A percentile compares a stretch with the other conserved stretches of the same genome.
phyloP scores from a whole-genome alignment of 2,888 invertebrate species.

The Nasonovia ribisnigri region DNA sequence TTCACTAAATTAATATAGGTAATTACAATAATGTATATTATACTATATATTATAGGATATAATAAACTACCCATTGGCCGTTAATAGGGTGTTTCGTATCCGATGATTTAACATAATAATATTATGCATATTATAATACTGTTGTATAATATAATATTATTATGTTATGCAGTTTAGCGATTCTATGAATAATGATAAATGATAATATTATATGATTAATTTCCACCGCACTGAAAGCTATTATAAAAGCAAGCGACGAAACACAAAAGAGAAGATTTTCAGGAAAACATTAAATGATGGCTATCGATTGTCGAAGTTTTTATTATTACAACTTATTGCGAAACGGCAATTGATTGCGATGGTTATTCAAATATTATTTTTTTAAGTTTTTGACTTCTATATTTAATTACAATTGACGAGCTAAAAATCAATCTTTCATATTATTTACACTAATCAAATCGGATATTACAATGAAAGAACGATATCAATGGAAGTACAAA shows the following conservation, averaged over 20 bases:
- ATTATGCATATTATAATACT: background rate
- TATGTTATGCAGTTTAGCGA: background rate
- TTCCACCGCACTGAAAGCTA: background rate
- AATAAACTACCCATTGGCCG: background rate
- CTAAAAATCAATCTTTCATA: background rate
- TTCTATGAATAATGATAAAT: background rate
- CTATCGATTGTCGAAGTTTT: background rate
- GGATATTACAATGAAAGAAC: background rate
- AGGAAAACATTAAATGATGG: background rate
- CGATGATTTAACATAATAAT: background rate
- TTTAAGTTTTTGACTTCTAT: background rate
- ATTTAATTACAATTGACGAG: conserved; percentile 11
- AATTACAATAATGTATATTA: background rate
- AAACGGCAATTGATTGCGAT: background rate
- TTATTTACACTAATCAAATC: background rate
- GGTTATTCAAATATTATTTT: background rate
- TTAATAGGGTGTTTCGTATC: background rate
- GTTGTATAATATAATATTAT: background rate
- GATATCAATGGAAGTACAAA: background rate
- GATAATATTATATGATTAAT: background rate
- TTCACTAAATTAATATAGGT: background rate
- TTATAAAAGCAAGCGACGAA: background rate
- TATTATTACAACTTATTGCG: background rate
- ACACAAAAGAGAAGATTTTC: background rate
- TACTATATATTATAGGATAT: too few relatives aligned